Percentiles rank a stretch among this genome's conserved stretches.
Conservation (phyloP, 2,888 invertebrate species). For the Microctonus hyperodae region DNA sequence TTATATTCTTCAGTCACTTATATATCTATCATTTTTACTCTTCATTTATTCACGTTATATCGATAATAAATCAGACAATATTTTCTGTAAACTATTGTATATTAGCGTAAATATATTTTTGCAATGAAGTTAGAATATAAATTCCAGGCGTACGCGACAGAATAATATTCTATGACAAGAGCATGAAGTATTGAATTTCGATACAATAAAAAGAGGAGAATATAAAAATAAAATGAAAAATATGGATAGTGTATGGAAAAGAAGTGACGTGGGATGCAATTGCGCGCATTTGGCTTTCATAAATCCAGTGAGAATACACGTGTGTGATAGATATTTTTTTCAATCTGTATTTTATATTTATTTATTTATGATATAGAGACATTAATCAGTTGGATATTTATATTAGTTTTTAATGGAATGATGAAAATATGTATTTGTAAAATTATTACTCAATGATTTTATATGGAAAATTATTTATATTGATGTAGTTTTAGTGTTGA, state of each 20-base stretch:
- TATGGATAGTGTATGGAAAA: no score
- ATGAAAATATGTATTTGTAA: no score
- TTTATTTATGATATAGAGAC: not conserved
- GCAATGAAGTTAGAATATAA: not conserved
- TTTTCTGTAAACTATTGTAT: not conserved
- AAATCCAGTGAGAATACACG: not conserved
- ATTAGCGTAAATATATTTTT: not conserved
- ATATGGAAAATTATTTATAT: no score
- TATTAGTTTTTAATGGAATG: no score
- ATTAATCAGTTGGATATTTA: no score
- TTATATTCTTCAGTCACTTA: not conserved
- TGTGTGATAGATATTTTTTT: not conserved
- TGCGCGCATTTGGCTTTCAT: slow-evolving; percentile 9
- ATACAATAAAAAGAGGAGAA: not conserved
- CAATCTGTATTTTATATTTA: no score
- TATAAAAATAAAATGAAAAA: not conserved
- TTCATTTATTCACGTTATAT: not conserved
- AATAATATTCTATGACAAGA: not conserved
- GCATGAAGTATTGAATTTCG: slow-evolving; percentile 21
- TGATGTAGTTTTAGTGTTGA: no score
- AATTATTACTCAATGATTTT: no score
- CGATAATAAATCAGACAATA: not conserved
- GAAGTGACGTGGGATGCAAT: slow-evolving; percentile 8
- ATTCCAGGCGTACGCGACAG: not conserved
- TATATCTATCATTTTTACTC: not conserved